Conservation (phyloP, 2,888 invertebrate genomes). For the Apoderus coryli region DNA sequence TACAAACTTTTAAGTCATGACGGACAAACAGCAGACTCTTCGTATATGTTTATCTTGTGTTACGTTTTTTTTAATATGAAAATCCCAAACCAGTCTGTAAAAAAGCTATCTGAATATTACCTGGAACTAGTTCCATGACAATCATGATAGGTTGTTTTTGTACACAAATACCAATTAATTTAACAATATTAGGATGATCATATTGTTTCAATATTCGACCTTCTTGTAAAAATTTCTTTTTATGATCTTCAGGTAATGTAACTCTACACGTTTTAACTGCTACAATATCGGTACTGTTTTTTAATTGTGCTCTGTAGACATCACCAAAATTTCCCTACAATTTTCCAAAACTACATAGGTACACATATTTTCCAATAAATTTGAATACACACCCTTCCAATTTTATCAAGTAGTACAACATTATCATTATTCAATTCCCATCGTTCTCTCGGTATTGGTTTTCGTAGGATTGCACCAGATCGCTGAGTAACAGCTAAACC, state of each 20-base stretch:
- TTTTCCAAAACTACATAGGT: slow-evolving; percentile 4
- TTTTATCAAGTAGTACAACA: slow-evolving; percentile 80
- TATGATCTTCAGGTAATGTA: slow-evolving; percentile 83
- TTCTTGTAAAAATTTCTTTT: slow-evolving; percentile 88
- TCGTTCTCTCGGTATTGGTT: slow-evolving; percentile 75
- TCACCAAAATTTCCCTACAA: slow-evolving; percentile 92
- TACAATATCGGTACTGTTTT: slow-evolving; percentile 71
- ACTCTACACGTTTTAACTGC: slow-evolving; percentile 94
- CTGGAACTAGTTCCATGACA: slow-evolving; percentile 92
- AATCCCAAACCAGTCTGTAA: too few relatives aligned
- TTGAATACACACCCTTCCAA: slow-evolving; percentile 61
- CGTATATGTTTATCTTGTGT: too few relatives aligned
- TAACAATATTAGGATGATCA: slow-evolving; percentile 91
- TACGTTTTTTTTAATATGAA: too few relatives aligned
- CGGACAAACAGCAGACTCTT: slow-evolving; percentile 1
- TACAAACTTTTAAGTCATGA: not conserved
- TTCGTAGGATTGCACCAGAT: slow-evolving; percentile 77
- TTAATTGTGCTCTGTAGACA: slow-evolving; percentile 82
- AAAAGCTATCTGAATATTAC: slow-evolving; percentile 37
- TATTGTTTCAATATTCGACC: slow-evolving; percentile 92
- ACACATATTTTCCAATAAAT: slow-evolving; percentile 15
- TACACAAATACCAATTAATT: slow-evolving; percentile 92
- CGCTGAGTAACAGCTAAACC: slow-evolving; percentile 81
- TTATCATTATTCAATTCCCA: slow-evolving; percentile 97
- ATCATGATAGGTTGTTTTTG: slow-evolving; percentile 98